Percentiles rank a stretch among this genome's conserved stretches.
phyloP scores from a whole-genome alignment of 2,888 invertebrate genomes.

The Agrypnus murinus region DNA sequence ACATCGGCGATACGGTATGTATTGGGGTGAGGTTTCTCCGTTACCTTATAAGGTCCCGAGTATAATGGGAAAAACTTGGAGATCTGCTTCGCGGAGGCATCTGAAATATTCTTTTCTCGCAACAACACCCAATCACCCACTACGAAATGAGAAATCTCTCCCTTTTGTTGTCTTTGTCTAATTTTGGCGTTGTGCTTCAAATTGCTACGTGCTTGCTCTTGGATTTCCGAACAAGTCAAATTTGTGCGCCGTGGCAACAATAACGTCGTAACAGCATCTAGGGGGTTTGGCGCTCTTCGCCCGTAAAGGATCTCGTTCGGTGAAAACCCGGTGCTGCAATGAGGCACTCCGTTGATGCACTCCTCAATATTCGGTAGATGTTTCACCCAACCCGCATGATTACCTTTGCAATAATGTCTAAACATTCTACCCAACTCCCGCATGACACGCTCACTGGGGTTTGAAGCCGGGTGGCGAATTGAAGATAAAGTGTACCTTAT shows the following conservation, averaged over 20 bases:
- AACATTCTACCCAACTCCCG: slow-evolving; percentile 51
- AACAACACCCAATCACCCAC: slow-evolving; percentile 33
- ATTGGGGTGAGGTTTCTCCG: slow-evolving; percentile 30
- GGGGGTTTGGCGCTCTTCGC: no score
- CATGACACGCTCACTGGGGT: slow-evolving; percentile 57
- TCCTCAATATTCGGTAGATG: slow-evolving; percentile 35
- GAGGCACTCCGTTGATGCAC: slow-evolving; percentile 31
- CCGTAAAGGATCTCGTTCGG: slow-evolving; percentile 37
- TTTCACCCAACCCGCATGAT: slow-evolving; percentile 47
- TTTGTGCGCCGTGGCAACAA: background rate
- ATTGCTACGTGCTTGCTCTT: background rate
- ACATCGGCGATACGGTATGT: background rate
- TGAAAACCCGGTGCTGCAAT: slow-evolving; percentile 43
- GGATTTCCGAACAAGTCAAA: background rate
- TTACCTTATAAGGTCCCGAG: slow-evolving; percentile 34
- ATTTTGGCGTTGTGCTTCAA: no score
- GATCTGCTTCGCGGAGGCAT: slow-evolving; percentile 23
- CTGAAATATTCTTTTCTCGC: slow-evolving; percentile 21
- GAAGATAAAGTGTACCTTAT: slow-evolving; percentile 37
- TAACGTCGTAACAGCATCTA: no score
- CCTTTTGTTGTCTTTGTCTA: no score
- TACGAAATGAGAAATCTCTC: no score
- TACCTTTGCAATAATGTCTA: slow-evolving; percentile 47
- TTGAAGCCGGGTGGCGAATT: slow-evolving; percentile 54
- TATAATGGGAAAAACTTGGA: slow-evolving; percentile 34